phyloP scores from a whole-genome alignment of 2,113 vertebrate genomes.

The Holacanthus passer region DNA sequence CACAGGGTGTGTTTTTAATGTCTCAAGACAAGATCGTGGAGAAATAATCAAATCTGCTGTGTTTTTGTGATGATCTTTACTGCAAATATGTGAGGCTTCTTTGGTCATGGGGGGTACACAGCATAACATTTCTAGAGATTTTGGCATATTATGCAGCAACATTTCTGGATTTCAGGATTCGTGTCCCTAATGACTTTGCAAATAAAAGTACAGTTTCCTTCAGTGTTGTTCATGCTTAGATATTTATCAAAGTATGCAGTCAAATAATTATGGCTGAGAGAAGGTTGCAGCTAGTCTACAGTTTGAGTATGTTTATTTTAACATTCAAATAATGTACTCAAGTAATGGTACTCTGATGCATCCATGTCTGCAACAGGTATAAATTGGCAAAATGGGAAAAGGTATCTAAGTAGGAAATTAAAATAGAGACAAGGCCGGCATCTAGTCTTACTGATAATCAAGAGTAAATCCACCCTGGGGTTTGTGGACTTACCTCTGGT shows the following conservation, averaged over 20 bases:
- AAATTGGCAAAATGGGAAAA: background rate
- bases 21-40: background rate
- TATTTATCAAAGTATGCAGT: background rate
- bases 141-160: background rate
- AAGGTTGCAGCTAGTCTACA: background rate
- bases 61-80: background rate
- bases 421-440: background rate
- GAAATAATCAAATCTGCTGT: background rate
- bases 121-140: background rate
- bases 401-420: background rate
- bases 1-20: background rate
- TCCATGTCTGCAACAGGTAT: background rate
- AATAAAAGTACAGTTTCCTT: constrained; percentile 5
- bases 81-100: background rate
- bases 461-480: background rate
- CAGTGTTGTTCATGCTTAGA: background rate
- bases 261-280: background rate
- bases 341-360: background rate
- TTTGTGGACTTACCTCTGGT: constrained; percentile 76
- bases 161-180: background rate
- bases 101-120: background rate
- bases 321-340: background rate
- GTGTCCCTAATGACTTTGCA: background rate
- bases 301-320: background rate
- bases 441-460: background rate